phyloP scores from a whole-genome alignment of 2,113 vertebrate genomes.

The Falco punctatus region DNA sequence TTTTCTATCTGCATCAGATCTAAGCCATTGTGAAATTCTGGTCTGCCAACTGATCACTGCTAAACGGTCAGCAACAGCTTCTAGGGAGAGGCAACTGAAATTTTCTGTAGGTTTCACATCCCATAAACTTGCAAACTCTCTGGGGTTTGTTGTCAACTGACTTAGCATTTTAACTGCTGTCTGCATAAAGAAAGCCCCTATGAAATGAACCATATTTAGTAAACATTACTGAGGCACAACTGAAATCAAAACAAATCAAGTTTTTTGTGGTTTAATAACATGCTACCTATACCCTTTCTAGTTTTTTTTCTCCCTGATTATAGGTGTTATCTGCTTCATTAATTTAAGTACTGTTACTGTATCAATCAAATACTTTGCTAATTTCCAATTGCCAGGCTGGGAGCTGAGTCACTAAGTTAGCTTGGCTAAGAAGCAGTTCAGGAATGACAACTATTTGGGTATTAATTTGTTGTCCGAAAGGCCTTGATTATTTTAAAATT shows the following conservation, averaged over 20 bases:
- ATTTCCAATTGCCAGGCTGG: constrained; percentile 25
- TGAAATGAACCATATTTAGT: background rate
- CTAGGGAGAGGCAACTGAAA: background rate
- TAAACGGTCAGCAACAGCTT: background rate
- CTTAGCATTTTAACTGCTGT: background rate
- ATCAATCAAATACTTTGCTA: constrained; percentile 19
- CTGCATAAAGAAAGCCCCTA: background rate
- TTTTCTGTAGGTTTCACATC: background rate
- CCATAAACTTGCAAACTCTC: background rate
- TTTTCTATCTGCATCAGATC: background rate
- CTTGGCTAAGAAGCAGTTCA: constrained; percentile 1
- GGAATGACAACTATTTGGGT: constrained; percentile 12
- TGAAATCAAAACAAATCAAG: constrained; percentile 27
- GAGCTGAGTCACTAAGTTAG: constrained; percentile 6
- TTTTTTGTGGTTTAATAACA: constrained; percentile 1
- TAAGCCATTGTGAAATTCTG: background rate
- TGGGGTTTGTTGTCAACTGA: background rate
- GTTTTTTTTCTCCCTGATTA: constrained; percentile 33
- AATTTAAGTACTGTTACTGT: constrained; percentile 27
- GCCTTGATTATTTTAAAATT: background rate
- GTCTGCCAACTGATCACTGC: background rate
- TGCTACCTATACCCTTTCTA: constrained; percentile 3
- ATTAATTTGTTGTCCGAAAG: constrained; percentile 29
- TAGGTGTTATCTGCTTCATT: constrained; percentile 4
- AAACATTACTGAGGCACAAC: background rate